Evolutionary conservation across 53 echinoderm and acorn worm species (phyloP).

Genomic region (Antedon mediterranea): DNA sequence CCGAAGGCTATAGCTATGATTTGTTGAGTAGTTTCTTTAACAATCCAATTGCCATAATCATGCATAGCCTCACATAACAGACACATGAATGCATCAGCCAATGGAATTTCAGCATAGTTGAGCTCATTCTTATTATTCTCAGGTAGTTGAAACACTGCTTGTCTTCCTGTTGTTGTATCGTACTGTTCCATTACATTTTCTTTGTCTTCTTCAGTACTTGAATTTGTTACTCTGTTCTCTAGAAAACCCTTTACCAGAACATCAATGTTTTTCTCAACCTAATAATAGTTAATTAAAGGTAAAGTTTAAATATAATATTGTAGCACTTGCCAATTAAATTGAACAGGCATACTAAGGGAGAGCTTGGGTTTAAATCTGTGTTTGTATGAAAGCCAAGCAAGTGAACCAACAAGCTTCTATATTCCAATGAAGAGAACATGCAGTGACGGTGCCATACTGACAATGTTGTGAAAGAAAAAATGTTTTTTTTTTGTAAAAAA

Average conservation of each 20-base stretch:
- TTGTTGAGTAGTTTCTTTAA: constrained; percentile 24
- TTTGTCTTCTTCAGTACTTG: neutral
- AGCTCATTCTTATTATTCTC: neutral
- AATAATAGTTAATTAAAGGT: too few relatives aligned
- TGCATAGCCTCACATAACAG: constrained; percentile 26
- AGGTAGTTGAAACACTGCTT: neutral
- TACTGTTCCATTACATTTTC: too few relatives aligned
- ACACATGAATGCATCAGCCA: constrained; percentile 22
- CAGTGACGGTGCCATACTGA: too few relatives aligned
- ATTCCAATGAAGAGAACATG: too few relatives aligned
- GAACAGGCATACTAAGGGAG: too few relatives aligned
- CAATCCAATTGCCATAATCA: constrained; percentile 25
- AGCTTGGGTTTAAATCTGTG: too few relatives aligned
- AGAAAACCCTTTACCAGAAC: neutral
- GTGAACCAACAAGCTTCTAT: too few relatives aligned
- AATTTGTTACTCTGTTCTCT: neutral
- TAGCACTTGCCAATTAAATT: too few relatives aligned
- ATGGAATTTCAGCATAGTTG: constrained; percentile 3
- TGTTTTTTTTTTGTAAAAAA: too few relatives aligned
- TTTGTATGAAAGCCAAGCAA: too few relatives aligned
- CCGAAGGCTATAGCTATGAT: constrained; percentile 15
- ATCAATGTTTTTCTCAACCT: neutral
- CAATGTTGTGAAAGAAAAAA: too few relatives aligned
- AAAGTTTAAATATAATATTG: too few relatives aligned
- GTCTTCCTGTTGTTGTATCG: neutral